Conservation (phyloP, 2,113 vertebrate genomes). For the Leucoraja erinaceus region DNA sequence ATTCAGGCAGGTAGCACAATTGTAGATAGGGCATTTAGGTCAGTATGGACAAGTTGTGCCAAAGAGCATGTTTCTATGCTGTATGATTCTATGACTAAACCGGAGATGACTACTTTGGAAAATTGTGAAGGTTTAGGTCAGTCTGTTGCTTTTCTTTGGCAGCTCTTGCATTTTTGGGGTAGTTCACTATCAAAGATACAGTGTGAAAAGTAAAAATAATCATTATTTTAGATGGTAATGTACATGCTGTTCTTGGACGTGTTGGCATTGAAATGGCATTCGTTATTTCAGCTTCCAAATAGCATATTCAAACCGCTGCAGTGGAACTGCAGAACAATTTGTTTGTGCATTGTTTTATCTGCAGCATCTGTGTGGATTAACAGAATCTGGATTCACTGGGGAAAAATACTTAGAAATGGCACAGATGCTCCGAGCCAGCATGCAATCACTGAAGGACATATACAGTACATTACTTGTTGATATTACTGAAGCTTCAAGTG, state of each 20-base stretch:
- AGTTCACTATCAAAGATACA: background rate
- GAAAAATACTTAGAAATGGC: slow-evolving; percentile 28
- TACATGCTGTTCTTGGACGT: no score
- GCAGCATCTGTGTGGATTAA: background rate
- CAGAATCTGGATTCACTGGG: background rate
- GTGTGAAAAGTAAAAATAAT: background rate
- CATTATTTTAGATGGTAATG: background rate
- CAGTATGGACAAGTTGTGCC: no score
- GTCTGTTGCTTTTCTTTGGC: background rate
- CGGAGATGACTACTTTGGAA: background rate
- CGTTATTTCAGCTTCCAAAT: background rate
- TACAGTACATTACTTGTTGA: background rate
- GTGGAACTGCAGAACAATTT: slow-evolving; percentile 13
- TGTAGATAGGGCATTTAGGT: no score
- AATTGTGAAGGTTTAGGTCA: background rate
- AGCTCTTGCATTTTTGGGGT: background rate
- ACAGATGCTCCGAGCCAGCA: background rate
- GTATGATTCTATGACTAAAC: no score
- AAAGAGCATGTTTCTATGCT: no score
- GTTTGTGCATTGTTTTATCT: background rate
- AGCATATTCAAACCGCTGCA: background rate
- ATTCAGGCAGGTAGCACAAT: no score
- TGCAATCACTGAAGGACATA: background rate
- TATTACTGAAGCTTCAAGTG: background rate
- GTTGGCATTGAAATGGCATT: background rate